phyloP scores from a whole-genome alignment of 2,797 vertebrate species.

The Echeneis naucrates region DNA sequence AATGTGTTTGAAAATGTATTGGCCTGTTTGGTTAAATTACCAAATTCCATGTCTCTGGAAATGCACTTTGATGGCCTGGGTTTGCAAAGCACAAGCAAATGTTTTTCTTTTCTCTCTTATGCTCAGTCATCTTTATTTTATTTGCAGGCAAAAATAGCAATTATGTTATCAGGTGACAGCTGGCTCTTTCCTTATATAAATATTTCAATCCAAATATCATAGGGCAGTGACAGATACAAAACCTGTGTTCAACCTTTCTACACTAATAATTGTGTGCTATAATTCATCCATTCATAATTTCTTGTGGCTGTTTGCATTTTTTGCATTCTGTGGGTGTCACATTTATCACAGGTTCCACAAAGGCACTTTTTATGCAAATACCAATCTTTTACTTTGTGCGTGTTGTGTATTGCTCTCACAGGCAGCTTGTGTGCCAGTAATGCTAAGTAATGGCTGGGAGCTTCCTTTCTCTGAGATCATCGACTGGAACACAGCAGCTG shows the following conservation, averaged over 20 bases:
- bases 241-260: background rate
- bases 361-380: background rate
- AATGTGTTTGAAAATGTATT: constrained; percentile 31
- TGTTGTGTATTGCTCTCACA: constrained; percentile 65
- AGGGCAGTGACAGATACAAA: constrained; percentile 8
- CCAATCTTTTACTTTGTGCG: constrained; percentile 9
- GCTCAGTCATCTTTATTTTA: constrained; percentile 4
- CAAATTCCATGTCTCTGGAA: constrained; percentile 47
- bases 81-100: constrained; percentile 19
- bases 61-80: constrained; percentile 29
- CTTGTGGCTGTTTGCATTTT: constrained; percentile 6
- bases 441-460: constrained; percentile 99
- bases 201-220: constrained; percentile 12
- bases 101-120: constrained; percentile 9
- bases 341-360: background rate
- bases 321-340: background rate
- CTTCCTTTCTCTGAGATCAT: constrained; percentile 99
- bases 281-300: constrained; percentile 5
- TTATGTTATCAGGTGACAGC: background rate
- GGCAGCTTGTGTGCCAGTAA: constrained; percentile 98
- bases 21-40: constrained; percentile 34
- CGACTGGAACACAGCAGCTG: constrained; percentile 96
- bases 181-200: constrained; percentile 9
- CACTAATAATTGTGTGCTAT: constrained; percentile 9
- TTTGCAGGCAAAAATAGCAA: constrained; percentile 10